Conservation (phyloP, 2,888 invertebrate genomes). For the Lottia scabra region DNA sequence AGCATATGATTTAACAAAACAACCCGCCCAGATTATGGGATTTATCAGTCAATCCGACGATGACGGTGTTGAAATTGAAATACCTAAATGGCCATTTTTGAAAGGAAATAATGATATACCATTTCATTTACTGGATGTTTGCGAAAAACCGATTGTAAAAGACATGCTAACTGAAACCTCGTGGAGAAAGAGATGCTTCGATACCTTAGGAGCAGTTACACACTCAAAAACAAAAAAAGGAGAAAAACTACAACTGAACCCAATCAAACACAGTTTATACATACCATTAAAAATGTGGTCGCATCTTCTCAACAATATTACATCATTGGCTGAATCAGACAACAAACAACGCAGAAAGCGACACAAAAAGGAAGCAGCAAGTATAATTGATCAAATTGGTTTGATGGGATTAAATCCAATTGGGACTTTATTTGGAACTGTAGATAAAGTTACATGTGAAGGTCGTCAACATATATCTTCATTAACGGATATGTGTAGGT, state of each 20-base stretch:
- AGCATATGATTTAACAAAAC: slow-evolving; percentile 33
- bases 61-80: slow-evolving; percentile 32
- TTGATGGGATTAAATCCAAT: neutral
- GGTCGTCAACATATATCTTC: neutral
- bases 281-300: slow-evolving; percentile 13
- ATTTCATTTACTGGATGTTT: slow-evolving; percentile 36
- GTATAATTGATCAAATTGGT: neutral
- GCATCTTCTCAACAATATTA: neutral
- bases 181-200: slow-evolving; percentile 41
- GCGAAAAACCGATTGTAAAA: slow-evolving; percentile 32
- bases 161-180: slow-evolving; percentile 29
- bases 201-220: neutral
- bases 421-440: neutral
- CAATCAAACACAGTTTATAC: neutral
- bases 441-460: slow-evolving; percentile 13
- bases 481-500: neutral
- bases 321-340: neutral
- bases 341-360: neutral
- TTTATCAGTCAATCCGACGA: slow-evolving; percentile 35
- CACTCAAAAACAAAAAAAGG: neutral
- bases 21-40: slow-evolving; percentile 30
- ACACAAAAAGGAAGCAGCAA: neutral
- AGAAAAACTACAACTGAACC: slow-evolving; percentile 1
- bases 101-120: slow-evolving; percentile 29
- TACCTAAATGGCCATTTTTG: slow-evolving; percentile 34